Conservation (phyloP, 2,888 invertebrate genomes). For the Melinopterus prodromus region DNA sequence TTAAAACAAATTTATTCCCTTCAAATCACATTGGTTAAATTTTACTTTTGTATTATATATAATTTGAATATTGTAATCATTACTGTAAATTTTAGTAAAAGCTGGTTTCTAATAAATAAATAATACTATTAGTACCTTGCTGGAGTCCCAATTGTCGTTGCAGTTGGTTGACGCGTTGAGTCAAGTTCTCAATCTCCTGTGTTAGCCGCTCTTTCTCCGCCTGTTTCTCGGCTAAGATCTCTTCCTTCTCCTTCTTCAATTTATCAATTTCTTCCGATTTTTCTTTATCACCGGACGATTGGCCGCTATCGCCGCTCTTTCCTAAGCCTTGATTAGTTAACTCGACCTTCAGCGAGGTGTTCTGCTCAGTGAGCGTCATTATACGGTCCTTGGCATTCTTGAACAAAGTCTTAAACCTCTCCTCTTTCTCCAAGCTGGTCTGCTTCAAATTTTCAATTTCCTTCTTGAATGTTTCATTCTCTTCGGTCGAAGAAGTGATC, state of each 20-base stretch:
- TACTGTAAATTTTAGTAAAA: too few relatives aligned
- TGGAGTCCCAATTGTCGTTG: slow-evolving; percentile 66
- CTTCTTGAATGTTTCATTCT: slow-evolving; percentile 66
- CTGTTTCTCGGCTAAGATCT: slow-evolving; percentile 59
- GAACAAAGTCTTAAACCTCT: slow-evolving; percentile 64
- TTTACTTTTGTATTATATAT: too few relatives aligned
- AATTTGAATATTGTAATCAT: too few relatives aligned
- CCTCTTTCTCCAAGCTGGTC: slow-evolving; percentile 59
- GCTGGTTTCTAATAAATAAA: too few relatives aligned
- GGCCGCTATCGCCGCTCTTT: slow-evolving; percentile 49
- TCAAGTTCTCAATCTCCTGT: slow-evolving; percentile 72
- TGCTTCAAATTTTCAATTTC: slow-evolving; percentile 61
- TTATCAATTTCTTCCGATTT: slow-evolving; percentile 67
- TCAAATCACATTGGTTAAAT: too few relatives aligned
- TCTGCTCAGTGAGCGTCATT: slow-evolving; percentile 74
- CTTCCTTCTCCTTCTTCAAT: slow-evolving; percentile 72
- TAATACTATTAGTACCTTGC: slow-evolving; percentile 56
- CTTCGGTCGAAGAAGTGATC: slow-evolving; percentile 59
- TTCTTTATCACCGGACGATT: slow-evolving; percentile 58
- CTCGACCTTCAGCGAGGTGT: slow-evolving; percentile 69
- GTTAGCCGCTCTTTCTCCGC: slow-evolving; percentile 67
- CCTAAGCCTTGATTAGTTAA: slow-evolving; percentile 54
- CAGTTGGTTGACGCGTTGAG: slow-evolving; percentile 65
- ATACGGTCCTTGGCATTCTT: slow-evolving; percentile 80
- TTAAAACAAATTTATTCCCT: too few relatives aligned